Percentiles rank a stretch among this genome's conserved stretches.
Evolutionary conservation across 2,113 vertebrate species (phyloP).

Genomic region (Lates calcarifer): DNA sequence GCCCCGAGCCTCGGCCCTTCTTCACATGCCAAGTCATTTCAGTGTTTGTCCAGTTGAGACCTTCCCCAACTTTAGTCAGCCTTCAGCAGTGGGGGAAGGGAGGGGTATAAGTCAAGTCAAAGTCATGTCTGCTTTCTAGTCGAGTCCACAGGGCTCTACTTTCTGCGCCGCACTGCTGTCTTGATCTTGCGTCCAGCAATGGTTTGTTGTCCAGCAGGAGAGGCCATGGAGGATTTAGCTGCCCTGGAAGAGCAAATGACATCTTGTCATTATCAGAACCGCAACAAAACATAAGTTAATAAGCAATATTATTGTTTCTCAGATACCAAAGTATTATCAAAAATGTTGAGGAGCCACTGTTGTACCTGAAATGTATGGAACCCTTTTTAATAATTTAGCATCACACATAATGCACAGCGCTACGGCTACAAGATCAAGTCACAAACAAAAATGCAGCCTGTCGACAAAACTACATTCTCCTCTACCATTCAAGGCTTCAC

Average conservation of each 20-base stretch:
- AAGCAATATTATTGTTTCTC: too few relatives aligned
- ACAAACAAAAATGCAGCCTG: too few relatives aligned
- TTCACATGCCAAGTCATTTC: slow-evolving; percentile 75
- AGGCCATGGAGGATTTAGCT: slow-evolving; percentile 64
- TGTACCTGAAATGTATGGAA: too few relatives aligned
- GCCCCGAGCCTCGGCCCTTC: slow-evolving; percentile 22
- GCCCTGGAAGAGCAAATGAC: slow-evolving; percentile 63
- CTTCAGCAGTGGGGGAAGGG: slow-evolving; percentile 54
- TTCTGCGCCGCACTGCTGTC: slow-evolving; percentile 94
- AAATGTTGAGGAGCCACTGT: too few relatives aligned
- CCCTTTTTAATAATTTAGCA: too few relatives aligned
- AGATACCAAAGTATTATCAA: too few relatives aligned
- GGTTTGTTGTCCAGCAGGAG: slow-evolving; percentile 81
- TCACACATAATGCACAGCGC: too few relatives aligned
- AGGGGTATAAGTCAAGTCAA: slow-evolving; percentile 54
- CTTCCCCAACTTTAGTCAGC: slow-evolving; percentile 42
- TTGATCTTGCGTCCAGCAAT: slow-evolving; percentile 94
- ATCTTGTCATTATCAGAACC: slow-evolving; percentile 28
- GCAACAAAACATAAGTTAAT: slow-evolving; percentile 12
- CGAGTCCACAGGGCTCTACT: slow-evolving; percentile 83
- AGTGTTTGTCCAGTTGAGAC: slow-evolving; percentile 61
- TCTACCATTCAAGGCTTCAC: too few relatives aligned
- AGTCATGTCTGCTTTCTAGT: slow-evolving; percentile 58
- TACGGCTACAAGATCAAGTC: too few relatives aligned
- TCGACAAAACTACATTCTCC: too few relatives aligned